These are phyloP conservation scores for Colostygia pectinataria DNA, from an alignment of 2,888 invertebrate genomes.

Conservation along the genomic window DNA sequence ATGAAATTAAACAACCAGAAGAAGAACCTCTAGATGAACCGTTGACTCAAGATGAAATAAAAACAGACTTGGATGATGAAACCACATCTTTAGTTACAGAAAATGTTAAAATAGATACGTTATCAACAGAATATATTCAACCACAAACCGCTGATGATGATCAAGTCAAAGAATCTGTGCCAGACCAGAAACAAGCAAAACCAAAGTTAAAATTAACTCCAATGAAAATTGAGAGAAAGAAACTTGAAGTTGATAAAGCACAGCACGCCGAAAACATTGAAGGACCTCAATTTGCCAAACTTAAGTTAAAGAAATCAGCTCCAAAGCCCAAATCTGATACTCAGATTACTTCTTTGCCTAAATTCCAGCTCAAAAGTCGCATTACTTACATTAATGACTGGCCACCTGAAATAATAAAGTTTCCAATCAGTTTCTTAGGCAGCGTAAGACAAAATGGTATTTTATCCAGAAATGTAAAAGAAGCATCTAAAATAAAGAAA, in stretches of 20 bases:
- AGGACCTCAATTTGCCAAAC: conserved; percentile 85
- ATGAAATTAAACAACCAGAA: neutral
- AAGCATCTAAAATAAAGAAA: conserved; percentile 85
- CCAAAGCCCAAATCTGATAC: conserved; percentile 74
- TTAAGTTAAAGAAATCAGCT: conserved; percentile 86
- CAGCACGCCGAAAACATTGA: conserved; percentile 85
- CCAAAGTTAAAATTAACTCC: conserved; percentile 65
- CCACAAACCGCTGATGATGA: neutral
- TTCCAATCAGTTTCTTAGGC: conserved; percentile 78
- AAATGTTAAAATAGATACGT: neutral
- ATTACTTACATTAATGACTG: conserved; percentile 84
- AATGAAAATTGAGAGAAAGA: conserved; percentile 85
- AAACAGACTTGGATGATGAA: neutral
- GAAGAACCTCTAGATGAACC: neutral
- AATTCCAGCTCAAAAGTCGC: conserved; percentile 88
- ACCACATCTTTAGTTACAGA: neutral
- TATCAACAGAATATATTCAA: neutral
- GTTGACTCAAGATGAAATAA: neutral
- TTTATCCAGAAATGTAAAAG: conserved; percentile 87
- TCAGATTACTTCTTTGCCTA: conserved; percentile 79
- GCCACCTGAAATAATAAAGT: conserved; percentile 82
- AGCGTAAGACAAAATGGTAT: conserved; percentile 85
- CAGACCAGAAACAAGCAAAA: conserved; percentile 45
- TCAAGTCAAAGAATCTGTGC: conserved; percentile 8
- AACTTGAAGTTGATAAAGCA: conserved; percentile 84